These are phyloP conservation scores for Volucella zonaria DNA, from an alignment of 2,888 invertebrate species.

Conservation along the genomic window DNA sequence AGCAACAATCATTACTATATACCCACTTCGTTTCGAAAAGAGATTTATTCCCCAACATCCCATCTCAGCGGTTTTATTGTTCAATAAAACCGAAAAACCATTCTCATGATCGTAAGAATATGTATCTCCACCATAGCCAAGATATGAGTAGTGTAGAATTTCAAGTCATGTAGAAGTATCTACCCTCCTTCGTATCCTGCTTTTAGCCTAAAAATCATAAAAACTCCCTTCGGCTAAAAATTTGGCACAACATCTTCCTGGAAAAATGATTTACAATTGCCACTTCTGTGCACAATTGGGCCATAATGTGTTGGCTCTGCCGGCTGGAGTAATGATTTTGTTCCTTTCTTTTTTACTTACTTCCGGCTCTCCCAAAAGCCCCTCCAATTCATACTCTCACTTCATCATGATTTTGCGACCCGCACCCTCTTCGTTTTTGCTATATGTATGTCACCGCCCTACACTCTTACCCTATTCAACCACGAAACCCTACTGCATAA, in stretches of 20 bases:
- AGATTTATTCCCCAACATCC: slow-evolving; percentile 53
- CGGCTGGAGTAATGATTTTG: slow-evolving; percentile 48
- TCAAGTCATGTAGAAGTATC: neutral
- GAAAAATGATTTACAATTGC: slow-evolving; percentile 72
- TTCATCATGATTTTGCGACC: slow-evolving; percentile 59
- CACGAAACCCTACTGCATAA: slow-evolving; percentile 8
- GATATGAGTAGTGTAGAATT: slow-evolving; percentile 5
- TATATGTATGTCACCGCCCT: slow-evolving; percentile 1
- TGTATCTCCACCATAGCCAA: slow-evolving; percentile 5
- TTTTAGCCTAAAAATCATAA: slow-evolving; percentile 52
- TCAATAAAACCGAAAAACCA: slow-evolving; percentile 61
- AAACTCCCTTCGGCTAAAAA: slow-evolving; percentile 47
- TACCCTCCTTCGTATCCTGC: slow-evolving; percentile 35
- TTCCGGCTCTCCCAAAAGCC: neutral
- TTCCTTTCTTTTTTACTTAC: neutral
- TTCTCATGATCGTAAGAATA: slow-evolving; percentile 37
- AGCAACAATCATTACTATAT: slow-evolving; percentile 33
- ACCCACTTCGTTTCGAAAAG: slow-evolving; percentile 6
- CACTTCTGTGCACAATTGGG: slow-evolving; percentile 73
- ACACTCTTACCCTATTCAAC: neutral
- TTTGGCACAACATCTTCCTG: slow-evolving; percentile 58
- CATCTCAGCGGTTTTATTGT: slow-evolving; percentile 49
- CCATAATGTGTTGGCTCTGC: slow-evolving; percentile 65
- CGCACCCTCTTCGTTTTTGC: slow-evolving; percentile 4
- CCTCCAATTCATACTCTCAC: slow-evolving; percentile 11